A percentile compares a stretch with the other conserved stretches of the same genome.
Conservation (phyloP, 2,113 vertebrate species). For the Fregetta grallaria region DNA sequence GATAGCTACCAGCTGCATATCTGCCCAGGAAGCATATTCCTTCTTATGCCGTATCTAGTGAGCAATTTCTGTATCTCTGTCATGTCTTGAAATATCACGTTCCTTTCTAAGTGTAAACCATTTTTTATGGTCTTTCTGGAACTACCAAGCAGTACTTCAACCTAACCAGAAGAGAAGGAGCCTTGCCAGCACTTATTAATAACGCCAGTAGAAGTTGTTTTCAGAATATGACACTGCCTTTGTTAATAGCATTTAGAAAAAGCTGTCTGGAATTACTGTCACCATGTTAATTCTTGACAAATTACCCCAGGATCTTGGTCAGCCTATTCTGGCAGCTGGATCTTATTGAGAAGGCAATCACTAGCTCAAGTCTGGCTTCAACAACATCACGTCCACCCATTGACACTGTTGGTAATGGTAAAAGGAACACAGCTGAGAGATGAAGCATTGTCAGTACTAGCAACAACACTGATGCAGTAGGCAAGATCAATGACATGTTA, state of each 20-base stretch:
- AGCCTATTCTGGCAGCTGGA: not conserved
- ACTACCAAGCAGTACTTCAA: not conserved
- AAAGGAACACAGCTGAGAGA: not conserved
- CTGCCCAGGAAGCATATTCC: not conserved
- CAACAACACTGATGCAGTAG: not conserved
- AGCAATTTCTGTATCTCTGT: not conserved
- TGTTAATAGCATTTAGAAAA: constrained; percentile 27
- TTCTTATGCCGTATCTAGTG: not conserved
- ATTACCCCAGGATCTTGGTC: not conserved
- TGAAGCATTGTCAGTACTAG: not conserved
- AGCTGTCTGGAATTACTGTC: not conserved
- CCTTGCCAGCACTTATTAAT: constrained; percentile 16
- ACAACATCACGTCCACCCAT: not conserved
- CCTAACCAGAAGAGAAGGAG: not conserved
- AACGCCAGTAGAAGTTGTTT: not conserved
- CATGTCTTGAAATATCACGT: not conserved
- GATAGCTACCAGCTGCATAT: not conserved
- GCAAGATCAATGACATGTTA: not conserved
- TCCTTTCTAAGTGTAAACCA: not conserved
- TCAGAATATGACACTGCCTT: not conserved
- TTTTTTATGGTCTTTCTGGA: not conserved
- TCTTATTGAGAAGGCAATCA: not conserved
- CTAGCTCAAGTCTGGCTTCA: not conserved
- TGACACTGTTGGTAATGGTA: not conserved
- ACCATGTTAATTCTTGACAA: constrained; percentile 24